These are phyloP conservation scores for Sorex maritimensis DNA, from an alignment of 2,797 vertebrate species.

Conservation along the genomic window DNA sequence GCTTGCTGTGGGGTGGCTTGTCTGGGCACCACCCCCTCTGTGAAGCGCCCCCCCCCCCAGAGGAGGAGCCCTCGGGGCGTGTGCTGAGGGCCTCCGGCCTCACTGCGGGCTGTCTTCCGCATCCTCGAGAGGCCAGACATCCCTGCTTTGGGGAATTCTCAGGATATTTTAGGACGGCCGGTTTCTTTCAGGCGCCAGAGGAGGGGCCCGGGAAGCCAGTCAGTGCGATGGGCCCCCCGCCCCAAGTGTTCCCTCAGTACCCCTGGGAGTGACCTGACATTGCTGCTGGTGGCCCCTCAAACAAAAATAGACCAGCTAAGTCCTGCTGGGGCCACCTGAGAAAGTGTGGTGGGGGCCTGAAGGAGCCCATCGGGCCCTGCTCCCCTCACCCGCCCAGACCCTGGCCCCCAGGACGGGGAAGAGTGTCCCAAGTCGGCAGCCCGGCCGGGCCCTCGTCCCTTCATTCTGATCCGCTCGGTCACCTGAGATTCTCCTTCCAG, in stretches of 20 bases:
- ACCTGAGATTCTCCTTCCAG: background rate
- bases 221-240: too few relatives aligned
- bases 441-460: background rate
- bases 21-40: background rate
- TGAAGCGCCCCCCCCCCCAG: too few relatives aligned
- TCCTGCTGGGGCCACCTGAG: background rate
- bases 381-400: background rate
- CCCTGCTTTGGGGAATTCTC: background rate
- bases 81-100: background rate
- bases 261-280: too few relatives aligned
- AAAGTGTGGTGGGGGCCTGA: background rate
- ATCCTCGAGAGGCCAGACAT: conserved; percentile 70
- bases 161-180: conserved; percentile 7
- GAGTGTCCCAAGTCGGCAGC: background rate
- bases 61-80: too few relatives aligned
- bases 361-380: background rate
- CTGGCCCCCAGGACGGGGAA: background rate
- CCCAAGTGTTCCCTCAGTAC: too few relatives aligned
- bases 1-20: background rate
- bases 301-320: background rate
- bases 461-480: background rate
- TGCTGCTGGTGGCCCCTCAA: too few relatives aligned
- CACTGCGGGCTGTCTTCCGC: background rate
- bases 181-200: background rate
- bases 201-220: background rate